Conservation (phyloP, 37 sponge, comb jelly and placozoan genomes). For the Cladorhizidae sp. region DNA sequence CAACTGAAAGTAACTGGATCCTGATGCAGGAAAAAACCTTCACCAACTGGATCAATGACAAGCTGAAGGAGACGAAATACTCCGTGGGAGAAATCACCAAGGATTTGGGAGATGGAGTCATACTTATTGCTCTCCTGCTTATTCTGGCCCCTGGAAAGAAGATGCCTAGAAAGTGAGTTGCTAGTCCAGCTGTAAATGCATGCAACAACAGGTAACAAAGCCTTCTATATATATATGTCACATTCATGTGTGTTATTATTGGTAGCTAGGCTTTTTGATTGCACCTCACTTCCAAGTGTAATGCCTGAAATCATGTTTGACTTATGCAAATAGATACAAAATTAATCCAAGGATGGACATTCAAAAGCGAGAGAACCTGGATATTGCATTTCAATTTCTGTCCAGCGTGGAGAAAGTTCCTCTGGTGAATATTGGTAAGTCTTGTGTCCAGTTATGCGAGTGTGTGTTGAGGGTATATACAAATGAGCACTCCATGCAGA, state of each 20-base stretch:
- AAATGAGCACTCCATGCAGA: too few relatives aligned
- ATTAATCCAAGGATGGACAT: constrained; percentile 66
- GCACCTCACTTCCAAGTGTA: too few relatives aligned
- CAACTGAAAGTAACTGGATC: constrained; percentile 75
- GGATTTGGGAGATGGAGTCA: constrained; percentile 81
- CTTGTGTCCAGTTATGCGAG: too few relatives aligned
- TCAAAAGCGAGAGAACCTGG: constrained; percentile 83
- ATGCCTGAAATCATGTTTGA: too few relatives aligned
- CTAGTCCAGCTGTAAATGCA: too few relatives aligned
- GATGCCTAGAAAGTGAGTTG: constrained; percentile 51
- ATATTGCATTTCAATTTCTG: constrained; percentile 82
- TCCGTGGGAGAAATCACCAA: constrained; percentile 69
- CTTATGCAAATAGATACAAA: constrained; percentile 49
- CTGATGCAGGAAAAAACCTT: constrained; percentile 83
- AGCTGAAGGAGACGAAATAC: constrained; percentile 57
- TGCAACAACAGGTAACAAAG: too few relatives aligned
- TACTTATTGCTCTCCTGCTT: constrained; percentile 76
- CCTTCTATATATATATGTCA: too few relatives aligned
- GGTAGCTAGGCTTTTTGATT: too few relatives aligned
- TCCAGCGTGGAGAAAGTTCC: constrained; percentile 73
- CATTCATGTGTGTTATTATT: not conserved
- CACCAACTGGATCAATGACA: constrained; percentile 83
- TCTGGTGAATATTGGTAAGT: constrained; percentile 91
- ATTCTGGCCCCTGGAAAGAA: constrained; percentile 73
- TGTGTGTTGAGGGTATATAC: too few relatives aligned